Evolutionary conservation across 2,113 vertebrate species (phyloP), one percentile per base, ranked within the genome.

Genomic region (Embiotoca jacksoni): DNA sequence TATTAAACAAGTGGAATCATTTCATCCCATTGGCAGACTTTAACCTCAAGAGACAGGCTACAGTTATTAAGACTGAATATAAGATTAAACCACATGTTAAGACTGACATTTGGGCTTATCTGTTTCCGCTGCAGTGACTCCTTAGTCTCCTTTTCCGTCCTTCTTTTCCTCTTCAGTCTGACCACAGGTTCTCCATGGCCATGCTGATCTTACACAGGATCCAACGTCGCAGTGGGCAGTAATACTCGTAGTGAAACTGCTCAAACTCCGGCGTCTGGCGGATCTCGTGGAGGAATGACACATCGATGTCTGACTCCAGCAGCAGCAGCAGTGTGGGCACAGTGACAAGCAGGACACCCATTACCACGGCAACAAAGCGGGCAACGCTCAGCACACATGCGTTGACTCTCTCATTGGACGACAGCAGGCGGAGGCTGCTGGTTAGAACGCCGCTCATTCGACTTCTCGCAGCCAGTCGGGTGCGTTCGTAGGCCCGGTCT

Each of bases 241-340:
- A 99, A 91, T 99, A 99, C 59, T 99, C 97, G 66, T 96, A 93
- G 87, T 99, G 98, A 93, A 99, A 99, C 92, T 99, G 97, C 95
- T 97, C 96, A 84, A 99, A 99, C 92, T 99, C 98, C 0, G 98
- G 98, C 0, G 98, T 99, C 92, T 99, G 97, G 54, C 98, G 96
- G 88, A 99, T 99, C 94, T 99, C 98, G 8, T 96, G 97, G 55
- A 99, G 96, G 88, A 99, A 99, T 57, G 98, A 98, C 86, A 98
- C 95, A 78, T 99, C 96, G 72, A 99, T 95, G 94, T 98, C 96
- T 3, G 97, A 98, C 93, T 99, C 98, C 92, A 99, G 92, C 69
- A 99, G 95, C 54, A 99, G 93, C 91, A 99, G 96, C 67, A 99
- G 95, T 0, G 86, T 91, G 59, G 91, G 92, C 69, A 93, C 90